phyloP scores from a whole-genome alignment of 2,888 invertebrate species.

The Habroteleia sp. region DNA sequence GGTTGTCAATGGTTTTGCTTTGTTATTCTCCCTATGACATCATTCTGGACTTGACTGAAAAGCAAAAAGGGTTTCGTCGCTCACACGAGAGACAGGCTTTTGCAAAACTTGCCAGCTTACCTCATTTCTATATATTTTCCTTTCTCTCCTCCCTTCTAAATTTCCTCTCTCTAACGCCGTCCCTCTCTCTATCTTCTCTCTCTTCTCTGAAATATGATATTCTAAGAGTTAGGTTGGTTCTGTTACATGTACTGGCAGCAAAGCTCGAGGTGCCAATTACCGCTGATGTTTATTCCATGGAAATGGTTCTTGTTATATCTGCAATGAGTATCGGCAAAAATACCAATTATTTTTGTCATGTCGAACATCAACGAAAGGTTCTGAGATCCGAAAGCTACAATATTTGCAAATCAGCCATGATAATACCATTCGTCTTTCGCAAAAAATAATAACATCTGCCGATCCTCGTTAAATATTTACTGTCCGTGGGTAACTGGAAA shows the following conservation, averaged over 20 bases:
- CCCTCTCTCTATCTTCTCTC: constrained; percentile 55
- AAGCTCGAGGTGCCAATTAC: constrained; percentile 79
- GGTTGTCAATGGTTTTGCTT: constrained; percentile 76
- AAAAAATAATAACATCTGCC: constrained; percentile 3
- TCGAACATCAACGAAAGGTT: constrained; percentile 40
- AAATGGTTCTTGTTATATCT: constrained; percentile 80
- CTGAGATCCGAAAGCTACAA: constrained; percentile 24
- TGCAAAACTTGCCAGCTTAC: constrained; percentile 69
- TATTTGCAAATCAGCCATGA: constrained; percentile 16
- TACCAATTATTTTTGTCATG: constrained; percentile 77
- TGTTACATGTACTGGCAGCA: constrained; percentile 69
- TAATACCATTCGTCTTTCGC: constrained; percentile 1
- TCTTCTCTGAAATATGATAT: constrained; percentile 66
- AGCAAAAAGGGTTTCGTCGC: constrained; percentile 72
- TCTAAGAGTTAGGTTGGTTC: constrained; percentile 63
- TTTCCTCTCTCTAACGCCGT: constrained; percentile 39
- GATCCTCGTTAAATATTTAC: constrained; percentile 15
- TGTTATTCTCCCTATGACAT: constrained; percentile 71
- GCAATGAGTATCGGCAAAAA: constrained; percentile 75
- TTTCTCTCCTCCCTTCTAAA: constrained; percentile 54
- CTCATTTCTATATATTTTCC: constrained; percentile 67
- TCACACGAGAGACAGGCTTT: constrained; percentile 76
- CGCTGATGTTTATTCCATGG: constrained; percentile 80
- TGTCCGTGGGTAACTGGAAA: constrained; percentile 1
- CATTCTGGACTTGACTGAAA: constrained; percentile 65